Evolutionary conservation across 1,140 invertebrate species (phyloP), one percentile per base, ranked within the genome.

Genomic region (Sweltsa coloradensis): DNA sequence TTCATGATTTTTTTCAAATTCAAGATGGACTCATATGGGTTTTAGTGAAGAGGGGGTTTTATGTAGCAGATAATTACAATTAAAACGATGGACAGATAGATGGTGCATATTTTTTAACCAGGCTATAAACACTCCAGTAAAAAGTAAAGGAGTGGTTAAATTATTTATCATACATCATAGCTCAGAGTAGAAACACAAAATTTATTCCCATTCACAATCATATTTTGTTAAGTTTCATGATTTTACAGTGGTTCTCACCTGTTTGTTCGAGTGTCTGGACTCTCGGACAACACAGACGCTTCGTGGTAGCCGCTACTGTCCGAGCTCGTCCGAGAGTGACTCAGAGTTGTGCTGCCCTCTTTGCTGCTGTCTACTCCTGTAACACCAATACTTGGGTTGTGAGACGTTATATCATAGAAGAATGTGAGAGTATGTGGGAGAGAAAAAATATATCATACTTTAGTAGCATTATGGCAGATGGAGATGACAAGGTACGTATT

Each of bases 221-320:
- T 18, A n/a, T 14, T 4, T 5, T 36, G 9, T 36, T 5, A 36
- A 19, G 9, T 3, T 18, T 18, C 9, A 11, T 3, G 9, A 18
- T 5, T 18, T 7, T 18, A 22, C 21, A 19, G 24, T 39, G 24
- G 19, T 39, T 39, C 3, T 39, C 37, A 22, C 19, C 11, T 6
- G 24, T 39, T 23, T 18, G 37, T 11, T 39, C 2, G 36, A 21
- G 47, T 53, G 29, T 55, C 56, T 19, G 65, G 60, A 45, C 55
- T 73, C 53, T 80, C 76, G 52, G 79, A 80, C 40, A 82, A 65
- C 6, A 82, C 69, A 3, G 80, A 82, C 6, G 81, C 73, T 57
- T 84, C 81, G 58, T 84, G 81, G 58, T 83, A 84, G 1, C 81
- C 83, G 44, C 78, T 82, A 51, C 80, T 83, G 59, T 84, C 81